Conservation (phyloP, 2,113 vertebrate genomes). For the Conger conger region DNA sequence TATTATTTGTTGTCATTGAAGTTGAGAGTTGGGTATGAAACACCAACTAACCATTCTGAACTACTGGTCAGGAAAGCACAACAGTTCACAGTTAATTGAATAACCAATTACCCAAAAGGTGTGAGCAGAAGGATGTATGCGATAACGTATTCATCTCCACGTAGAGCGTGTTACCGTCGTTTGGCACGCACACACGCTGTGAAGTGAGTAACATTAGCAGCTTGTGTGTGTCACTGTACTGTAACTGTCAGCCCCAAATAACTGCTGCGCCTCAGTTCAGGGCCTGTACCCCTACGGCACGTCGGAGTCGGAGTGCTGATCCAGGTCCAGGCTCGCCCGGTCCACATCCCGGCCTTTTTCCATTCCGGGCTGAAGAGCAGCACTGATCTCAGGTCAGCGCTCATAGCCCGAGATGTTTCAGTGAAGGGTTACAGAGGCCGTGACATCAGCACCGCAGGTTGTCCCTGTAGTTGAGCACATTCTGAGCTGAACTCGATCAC, state of each 20-base stretch:
- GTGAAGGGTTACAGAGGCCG: background rate
- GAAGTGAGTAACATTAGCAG: background rate
- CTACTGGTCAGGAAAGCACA: no score
- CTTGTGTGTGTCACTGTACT: background rate
- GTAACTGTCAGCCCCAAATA: background rate
- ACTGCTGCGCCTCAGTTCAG: background rate
- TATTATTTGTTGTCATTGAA: no score
- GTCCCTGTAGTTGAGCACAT: background rate
- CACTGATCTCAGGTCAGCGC: no score
- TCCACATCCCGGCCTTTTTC: no score
- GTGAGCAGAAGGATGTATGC: background rate
- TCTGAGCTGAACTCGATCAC: background rate
- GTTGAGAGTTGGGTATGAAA: no score
- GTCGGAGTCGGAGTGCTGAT: no score
- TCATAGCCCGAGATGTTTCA: no score
- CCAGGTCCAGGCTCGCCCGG: no score
- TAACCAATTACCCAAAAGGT: background rate
- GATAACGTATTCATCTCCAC: no score
- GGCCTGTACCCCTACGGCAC: no score
- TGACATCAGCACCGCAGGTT: background rate
- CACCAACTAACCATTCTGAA: no score
- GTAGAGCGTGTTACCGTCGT: background rate
- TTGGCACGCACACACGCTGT: background rate
- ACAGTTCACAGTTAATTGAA: background rate
- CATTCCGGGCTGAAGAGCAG: no score